These are phyloP conservation scores for Nesospiza acunhae DNA, from an alignment of 2,113 vertebrate species.

Conservation along the genomic window DNA sequence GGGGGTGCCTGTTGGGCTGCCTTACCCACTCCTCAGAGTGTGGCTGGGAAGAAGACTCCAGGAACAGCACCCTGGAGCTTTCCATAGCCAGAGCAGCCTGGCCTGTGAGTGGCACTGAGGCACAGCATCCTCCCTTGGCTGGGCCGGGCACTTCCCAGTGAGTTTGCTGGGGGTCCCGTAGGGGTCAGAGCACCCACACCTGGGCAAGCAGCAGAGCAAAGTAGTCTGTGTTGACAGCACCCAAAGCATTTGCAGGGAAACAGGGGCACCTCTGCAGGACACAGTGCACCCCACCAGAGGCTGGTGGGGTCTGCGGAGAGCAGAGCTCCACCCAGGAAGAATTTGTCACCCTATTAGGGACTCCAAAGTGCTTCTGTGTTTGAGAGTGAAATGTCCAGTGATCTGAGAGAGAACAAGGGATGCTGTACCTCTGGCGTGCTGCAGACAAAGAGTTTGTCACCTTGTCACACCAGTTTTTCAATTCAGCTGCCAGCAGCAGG, in stretches of 20 bases:
- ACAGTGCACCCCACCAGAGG: accelerated
- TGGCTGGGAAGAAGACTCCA: neutral
- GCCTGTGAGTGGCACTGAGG: neutral
- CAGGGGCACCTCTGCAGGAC: neutral
- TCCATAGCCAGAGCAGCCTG: neutral
- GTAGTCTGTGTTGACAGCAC: too few relatives aligned
- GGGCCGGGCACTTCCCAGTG: neutral
- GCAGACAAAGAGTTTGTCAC: neutral
- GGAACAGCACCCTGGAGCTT: neutral
- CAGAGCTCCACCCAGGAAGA: neutral
- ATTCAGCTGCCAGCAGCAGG: neutral
- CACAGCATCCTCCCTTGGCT: neutral
- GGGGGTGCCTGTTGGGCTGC: neutral
- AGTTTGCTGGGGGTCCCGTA: neutral
- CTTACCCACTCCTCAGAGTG: accelerated
- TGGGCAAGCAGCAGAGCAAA: accelerated
- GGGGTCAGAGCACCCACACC: neutral
- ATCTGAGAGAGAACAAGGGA: neutral
- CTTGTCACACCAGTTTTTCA: neutral
- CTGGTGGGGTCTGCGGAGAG: neutral
- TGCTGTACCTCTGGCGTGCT: neutral
- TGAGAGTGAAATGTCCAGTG: neutral
- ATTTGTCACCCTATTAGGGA: accelerated
- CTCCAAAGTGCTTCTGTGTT: neutral
- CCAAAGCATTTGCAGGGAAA: neutral